Evolutionary conservation across 2,113 vertebrate genomes (phyloP).

Genomic region (Gymnocephalus cernua): DNA sequence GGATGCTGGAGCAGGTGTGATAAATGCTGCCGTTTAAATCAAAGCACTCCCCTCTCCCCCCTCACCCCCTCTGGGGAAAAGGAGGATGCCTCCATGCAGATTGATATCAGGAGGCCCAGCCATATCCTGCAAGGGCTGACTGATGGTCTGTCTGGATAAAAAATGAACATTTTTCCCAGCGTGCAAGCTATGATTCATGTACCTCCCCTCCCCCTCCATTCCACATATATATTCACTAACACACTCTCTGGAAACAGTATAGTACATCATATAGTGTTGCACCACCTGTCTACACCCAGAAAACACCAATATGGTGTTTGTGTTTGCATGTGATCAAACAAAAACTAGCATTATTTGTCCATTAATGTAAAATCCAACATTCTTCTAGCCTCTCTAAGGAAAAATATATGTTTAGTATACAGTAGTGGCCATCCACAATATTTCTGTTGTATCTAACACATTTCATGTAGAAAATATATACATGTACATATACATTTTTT

Average conservation of each 20-base stretch:
- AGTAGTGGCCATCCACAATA: too few species aligned
- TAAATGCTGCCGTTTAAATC: conserved; percentile 83
- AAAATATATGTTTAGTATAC: too few species aligned
- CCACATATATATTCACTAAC: conserved; percentile 35
- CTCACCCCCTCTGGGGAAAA: conserved; percentile 72
- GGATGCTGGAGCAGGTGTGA: conserved; percentile 78
- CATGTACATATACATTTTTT: conserved; percentile 9
- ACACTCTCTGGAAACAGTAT: conserved; percentile 55
- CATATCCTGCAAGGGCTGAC: conserved; percentile 74
- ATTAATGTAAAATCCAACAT: conserved; percentile 23
- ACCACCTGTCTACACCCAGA: conserved; percentile 14
- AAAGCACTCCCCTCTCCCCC: conserved; percentile 63
- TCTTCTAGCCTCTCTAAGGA: conserved; percentile 1
- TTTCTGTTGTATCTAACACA: neutral
- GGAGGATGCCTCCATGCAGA: conserved; percentile 78
- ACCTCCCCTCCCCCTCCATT: conserved; percentile 46
- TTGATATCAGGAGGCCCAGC: conserved; percentile 78
- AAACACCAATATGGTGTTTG: conserved; percentile 47
- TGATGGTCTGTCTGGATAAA: conserved; percentile 83
- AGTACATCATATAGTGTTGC: conserved; percentile 57
- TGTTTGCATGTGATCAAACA: conserved; percentile 11
- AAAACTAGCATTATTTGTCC: conserved; percentile 37
- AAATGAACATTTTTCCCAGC: conserved; percentile 81
- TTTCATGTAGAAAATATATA: conserved; percentile 10
- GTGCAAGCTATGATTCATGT: conserved; percentile 79